phyloP scores from a whole-genome alignment of 2,888 invertebrate species.

The Spodoptera exigua region DNA sequence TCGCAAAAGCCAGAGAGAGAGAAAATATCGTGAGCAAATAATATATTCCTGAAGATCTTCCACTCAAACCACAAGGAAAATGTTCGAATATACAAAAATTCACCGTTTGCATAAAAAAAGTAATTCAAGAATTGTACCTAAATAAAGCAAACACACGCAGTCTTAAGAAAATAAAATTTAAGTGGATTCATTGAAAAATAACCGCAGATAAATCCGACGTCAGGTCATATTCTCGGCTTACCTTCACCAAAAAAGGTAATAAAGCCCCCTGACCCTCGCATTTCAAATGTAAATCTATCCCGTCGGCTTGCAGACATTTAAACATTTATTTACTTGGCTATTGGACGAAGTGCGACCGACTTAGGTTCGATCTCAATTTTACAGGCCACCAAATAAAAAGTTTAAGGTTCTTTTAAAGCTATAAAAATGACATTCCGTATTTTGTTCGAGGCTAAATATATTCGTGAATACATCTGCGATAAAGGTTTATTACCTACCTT shows the following conservation, averaged over 20 bases:
- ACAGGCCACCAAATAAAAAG: conserved; percentile 56
- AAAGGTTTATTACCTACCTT: conserved; percentile 28
- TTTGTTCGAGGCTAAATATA: conserved; percentile 34
- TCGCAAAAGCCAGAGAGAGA: conserved; percentile 7
- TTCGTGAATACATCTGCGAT: conserved; percentile 23
- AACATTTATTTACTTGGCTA: conserved; percentile 74
- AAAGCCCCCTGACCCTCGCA: conserved; percentile 72
- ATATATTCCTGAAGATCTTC: conserved; percentile 13
- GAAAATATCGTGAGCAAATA: conserved; percentile 21
- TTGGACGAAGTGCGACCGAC: conserved; percentile 63
- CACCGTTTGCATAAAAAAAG: background rate
- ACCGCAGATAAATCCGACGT: conserved; percentile 57
- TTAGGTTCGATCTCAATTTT: conserved; percentile 63
- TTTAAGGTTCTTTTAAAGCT: conserved; percentile 43
- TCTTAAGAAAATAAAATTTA: conserved; percentile 38
- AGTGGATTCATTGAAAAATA: conserved; percentile 55
- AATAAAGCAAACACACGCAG: background rate
- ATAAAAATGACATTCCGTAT: conserved; percentile 44
- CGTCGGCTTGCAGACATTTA: conserved; percentile 70
- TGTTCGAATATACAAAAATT: background rate
- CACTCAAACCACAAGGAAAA: too few relatives aligned
- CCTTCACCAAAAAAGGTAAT: conserved; percentile 73
- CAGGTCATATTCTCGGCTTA: conserved; percentile 62
- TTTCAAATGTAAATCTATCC: conserved; percentile 80
- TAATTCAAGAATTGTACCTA: conserved; percentile 13